A percentile compares a stretch with the other conserved stretches of the same genome.
These are phyloP conservation scores for Amblyopsis hoosieri DNA, from an alignment of 2,797 vertebrate species.

Conservation along the genomic window DNA sequence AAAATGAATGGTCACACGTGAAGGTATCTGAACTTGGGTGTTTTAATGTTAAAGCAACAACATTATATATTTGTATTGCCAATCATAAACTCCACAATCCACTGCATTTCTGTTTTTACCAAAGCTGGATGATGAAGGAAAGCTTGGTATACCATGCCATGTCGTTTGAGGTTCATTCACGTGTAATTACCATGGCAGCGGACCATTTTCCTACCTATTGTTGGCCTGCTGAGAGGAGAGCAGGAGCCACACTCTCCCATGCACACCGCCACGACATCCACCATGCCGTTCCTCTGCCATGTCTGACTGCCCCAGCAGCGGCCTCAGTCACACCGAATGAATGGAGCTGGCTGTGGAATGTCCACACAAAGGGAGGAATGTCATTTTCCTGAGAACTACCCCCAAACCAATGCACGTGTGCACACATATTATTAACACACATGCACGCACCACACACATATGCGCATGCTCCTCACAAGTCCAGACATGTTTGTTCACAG, in stretches of 20 bases:
- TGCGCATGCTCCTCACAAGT: slow-evolving; percentile 59
- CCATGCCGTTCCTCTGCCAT: slow-evolving; percentile 65
- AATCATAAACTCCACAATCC: slow-evolving; percentile 19
- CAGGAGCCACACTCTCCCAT: slow-evolving; percentile 71
- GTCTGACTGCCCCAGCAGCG: slow-evolving; percentile 67
- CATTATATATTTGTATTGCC: slow-evolving; percentile 38
- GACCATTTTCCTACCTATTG: slow-evolving; percentile 78
- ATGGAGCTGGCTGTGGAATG: slow-evolving; percentile 80
- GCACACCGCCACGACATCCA: slow-evolving; percentile 68
- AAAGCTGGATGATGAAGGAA: slow-evolving; percentile 53
- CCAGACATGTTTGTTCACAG: slow-evolving; percentile 67
- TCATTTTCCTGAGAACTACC: slow-evolving; percentile 73
- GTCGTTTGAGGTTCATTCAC: slow-evolving; percentile 69
- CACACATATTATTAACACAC: slow-evolving; percentile 18
- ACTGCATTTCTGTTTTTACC: slow-evolving; percentile 52
- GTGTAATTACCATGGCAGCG: slow-evolving; percentile 75
- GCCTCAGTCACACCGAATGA: slow-evolving; percentile 76
- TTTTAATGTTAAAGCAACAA: slow-evolving; percentile 38
- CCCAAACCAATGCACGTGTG: slow-evolving; percentile 43
- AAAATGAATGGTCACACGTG: slow-evolving; percentile 31
- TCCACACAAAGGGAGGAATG: slow-evolving; percentile 83
- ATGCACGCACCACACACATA: slow-evolving; percentile 40
- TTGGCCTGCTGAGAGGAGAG: slow-evolving; percentile 72
- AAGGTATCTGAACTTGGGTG: slow-evolving; percentile 24
- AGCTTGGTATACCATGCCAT: slow-evolving; percentile 58